Base-by-base conservation (phyloP, 2,113 vertebrate species). In the Gopherus flavomarginatus region DNA sequence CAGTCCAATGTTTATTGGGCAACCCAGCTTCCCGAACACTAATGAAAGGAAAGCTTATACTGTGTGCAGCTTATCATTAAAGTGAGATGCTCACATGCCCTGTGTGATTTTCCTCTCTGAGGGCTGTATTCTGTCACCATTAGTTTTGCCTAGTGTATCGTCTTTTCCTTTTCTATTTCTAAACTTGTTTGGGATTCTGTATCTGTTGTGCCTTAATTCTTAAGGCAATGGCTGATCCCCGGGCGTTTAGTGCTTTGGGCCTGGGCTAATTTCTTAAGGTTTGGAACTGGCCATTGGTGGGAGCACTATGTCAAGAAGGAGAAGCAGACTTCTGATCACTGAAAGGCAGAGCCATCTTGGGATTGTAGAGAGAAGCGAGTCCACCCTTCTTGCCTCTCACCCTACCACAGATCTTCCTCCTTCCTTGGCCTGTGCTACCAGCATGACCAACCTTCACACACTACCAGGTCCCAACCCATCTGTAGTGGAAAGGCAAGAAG, bases 81-180 rank as follows among this genome's bases (percentile, higher is more conserved):
- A 31, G 53, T 56, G n/a, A 42, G 21, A 17, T 42, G 22, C 62
- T 54, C 83, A 83, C 1, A 29, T 26, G 26, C n/a, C 88, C 90
- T 75, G 59, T 86, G 78, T 14, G 54, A 90, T 77, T 89, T 65
- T 27, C 53, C 75, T 83, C 5, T 87, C 42, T 4, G 2, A 13
- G 9, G 11, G 6, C 21, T 29, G 1, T 53, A 47, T 65, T 62
- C 80, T 65, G 31, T 81, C 49, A 4, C 86, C 62, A 47, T 21
- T 59, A 54, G 50, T 79, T 87, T 42, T 93, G 89, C 59, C 81
- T 83, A 8, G 1, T 72, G 57, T 27, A 85, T 86, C 91, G 62
- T n/a, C 19, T 93, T 96, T 89, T 88, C 88, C 86, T 79, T 81
- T 47, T 3, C 1, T 59, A 44, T 89, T 97, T 93, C 94, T 78